Percentiles rank a stretch among this genome's conserved stretches.
phyloP scores from a whole-genome alignment of 2,797 vertebrate species.

The Pampus argenteus region DNA sequence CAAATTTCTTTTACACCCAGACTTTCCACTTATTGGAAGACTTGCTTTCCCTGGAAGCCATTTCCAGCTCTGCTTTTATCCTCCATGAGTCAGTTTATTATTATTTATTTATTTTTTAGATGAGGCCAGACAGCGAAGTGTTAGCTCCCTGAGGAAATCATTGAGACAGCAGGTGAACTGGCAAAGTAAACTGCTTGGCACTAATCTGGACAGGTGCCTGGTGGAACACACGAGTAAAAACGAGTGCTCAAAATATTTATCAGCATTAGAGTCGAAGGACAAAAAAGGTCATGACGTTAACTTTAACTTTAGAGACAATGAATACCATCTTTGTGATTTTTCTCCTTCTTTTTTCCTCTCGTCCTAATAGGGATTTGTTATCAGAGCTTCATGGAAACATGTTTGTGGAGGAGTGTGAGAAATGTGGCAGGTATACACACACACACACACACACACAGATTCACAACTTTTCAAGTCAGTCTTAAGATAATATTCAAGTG shows the following conservation, averaged over 20 bases:
- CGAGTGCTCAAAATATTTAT: constrained; percentile 35
- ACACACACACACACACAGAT: constrained; percentile 5
- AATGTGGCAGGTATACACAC: constrained; percentile 92
- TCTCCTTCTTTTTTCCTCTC: constrained; percentile 23
- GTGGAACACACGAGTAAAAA: constrained; percentile 17
- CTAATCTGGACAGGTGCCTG: constrained; percentile 4
- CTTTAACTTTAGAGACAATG: constrained; percentile 1
- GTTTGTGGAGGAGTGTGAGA: constrained; percentile 97
- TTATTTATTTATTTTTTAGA: constrained; percentile 22
- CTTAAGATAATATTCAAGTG: too few species aligned
- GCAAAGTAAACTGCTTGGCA: constrained; percentile 32
- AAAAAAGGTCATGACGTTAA: constrained; percentile 2
- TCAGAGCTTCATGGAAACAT: constrained; percentile 99
- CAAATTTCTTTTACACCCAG: constrained; percentile 33
- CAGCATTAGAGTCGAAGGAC: neutral
- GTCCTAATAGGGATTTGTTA: constrained; percentile 87
- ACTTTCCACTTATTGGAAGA: constrained; percentile 17
- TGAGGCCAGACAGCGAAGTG: constrained; percentile 13
- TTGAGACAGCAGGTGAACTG: neutral
- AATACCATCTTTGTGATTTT: constrained; percentile 29
- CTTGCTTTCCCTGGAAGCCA: constrained; percentile 39
- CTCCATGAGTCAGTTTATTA: constrained; percentile 1
- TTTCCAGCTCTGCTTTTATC: constrained; percentile 27
- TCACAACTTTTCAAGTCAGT: too few species aligned
- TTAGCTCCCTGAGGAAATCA: constrained; percentile 50